These are phyloP conservation scores for Anhinga anhinga DNA, from an alignment of 2,113 vertebrate genomes.

Conservation along the genomic window DNA sequence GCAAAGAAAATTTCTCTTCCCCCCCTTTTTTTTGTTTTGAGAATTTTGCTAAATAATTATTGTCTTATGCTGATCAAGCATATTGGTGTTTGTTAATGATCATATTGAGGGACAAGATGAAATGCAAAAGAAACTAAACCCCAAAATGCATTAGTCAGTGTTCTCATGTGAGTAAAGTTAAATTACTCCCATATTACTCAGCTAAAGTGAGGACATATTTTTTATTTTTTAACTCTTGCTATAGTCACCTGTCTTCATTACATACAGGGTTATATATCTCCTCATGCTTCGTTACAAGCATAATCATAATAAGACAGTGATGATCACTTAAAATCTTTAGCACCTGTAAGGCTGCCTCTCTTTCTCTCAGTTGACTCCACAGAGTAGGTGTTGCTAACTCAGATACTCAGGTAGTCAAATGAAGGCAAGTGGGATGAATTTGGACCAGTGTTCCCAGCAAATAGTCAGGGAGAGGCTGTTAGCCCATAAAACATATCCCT, in stretches of 20 bases:
- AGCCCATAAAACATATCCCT: not conserved
- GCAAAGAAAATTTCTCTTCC: not conserved
- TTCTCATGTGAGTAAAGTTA: not conserved
- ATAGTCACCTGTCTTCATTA: not conserved
- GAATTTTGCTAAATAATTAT: not conserved
- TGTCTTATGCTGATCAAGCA: not conserved
- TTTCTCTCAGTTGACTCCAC: not conserved
- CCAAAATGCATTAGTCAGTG: not conserved
- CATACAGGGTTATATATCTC: not conserved
- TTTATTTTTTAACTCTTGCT: not conserved
- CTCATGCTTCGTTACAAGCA: not conserved
- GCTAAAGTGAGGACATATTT: not conserved
- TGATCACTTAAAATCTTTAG: not conserved
- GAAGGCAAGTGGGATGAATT: not conserved
- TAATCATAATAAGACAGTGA: not conserved
- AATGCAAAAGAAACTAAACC: not conserved
- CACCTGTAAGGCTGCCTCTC: not conserved
- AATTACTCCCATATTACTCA: not conserved
- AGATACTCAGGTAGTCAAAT: not conserved
- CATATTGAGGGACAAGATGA: not conserved
- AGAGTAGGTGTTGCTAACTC: not conserved
- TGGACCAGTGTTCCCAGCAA: not conserved
- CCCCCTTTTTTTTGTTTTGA: fast-evolving
- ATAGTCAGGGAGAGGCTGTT: not conserved
- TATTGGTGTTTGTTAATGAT: not conserved